phyloP scores from a whole-genome alignment of 2,888 invertebrate genomes.

The Nephrotoma appendiculata region DNA sequence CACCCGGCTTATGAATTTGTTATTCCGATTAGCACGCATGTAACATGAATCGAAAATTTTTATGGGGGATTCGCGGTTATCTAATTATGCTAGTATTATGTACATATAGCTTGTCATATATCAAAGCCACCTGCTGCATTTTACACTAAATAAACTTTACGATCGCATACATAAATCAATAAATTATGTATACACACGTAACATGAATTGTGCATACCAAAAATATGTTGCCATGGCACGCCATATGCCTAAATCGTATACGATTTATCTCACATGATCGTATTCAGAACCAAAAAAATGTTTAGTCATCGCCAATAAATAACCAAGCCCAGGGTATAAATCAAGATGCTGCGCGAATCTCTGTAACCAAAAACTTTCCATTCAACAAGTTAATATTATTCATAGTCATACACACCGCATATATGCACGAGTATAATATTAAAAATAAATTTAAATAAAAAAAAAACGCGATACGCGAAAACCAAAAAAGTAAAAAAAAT shows the following conservation, averaged over 20 bases:
- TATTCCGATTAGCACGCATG: neutral
- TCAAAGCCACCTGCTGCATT: neutral
- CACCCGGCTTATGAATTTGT: neutral
- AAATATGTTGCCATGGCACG: neutral
- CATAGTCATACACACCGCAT: neutral
- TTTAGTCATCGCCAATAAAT: neutral
- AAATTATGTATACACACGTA: neutral
- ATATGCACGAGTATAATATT: neutral
- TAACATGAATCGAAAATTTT: neutral
- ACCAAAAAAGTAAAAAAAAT: neutral
- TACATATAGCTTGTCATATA: neutral
- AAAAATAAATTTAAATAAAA: neutral
- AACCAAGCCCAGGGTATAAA: neutral
- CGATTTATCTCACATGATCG: neutral
- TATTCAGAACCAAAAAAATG: neutral
- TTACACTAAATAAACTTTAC: neutral
- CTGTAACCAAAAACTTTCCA: neutral
- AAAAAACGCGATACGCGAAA: neutral
- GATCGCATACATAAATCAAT: neutral
- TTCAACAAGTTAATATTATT: neutral
- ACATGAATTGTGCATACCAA: neutral
- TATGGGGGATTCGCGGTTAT: neutral
- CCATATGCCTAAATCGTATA: neutral
- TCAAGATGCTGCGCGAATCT: neutral
- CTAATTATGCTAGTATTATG: neutral